phyloP scores from a whole-genome alignment of 2,113 vertebrate species.

The Cinclus mexicanus region DNA sequence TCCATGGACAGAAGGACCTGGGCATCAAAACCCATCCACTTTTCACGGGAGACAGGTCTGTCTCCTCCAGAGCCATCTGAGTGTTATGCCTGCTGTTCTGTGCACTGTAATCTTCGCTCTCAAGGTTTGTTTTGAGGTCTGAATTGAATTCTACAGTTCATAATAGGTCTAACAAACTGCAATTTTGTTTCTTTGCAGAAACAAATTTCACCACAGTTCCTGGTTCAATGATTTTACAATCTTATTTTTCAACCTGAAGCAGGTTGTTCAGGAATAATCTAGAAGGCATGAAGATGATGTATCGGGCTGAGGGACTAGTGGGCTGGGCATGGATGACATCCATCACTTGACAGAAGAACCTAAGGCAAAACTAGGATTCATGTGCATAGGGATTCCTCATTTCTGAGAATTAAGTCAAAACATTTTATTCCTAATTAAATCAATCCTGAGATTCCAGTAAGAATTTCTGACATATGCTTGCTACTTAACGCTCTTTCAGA shows the following conservation, averaged over 20 bases:
- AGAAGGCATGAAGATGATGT: fast-evolving
- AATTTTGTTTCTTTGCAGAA: background rate
- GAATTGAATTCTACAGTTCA: background rate
- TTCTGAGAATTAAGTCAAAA: slow-evolving; percentile 15
- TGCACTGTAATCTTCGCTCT: background rate
- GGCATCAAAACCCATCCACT: background rate
- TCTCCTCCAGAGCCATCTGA: background rate
- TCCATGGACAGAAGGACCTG: background rate
- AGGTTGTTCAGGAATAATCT: background rate
- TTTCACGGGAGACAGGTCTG: background rate
- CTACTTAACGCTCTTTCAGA: background rate
- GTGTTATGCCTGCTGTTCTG: background rate
- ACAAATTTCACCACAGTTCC: background rate
- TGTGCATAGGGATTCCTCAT: background rate
- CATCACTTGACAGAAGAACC: background rate
- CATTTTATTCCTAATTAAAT: background rate
- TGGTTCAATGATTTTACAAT: background rate
- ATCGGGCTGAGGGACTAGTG: background rate
- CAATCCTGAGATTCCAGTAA: background rate
- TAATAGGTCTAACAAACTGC: background rate
- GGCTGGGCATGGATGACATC: background rate
- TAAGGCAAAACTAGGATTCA: background rate
- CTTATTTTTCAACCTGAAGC: background rate
- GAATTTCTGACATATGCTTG: background rate
- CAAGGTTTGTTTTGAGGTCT: background rate